Conservation (phyloP, 2,888 invertebrate species). For the Spisula solida region DNA sequence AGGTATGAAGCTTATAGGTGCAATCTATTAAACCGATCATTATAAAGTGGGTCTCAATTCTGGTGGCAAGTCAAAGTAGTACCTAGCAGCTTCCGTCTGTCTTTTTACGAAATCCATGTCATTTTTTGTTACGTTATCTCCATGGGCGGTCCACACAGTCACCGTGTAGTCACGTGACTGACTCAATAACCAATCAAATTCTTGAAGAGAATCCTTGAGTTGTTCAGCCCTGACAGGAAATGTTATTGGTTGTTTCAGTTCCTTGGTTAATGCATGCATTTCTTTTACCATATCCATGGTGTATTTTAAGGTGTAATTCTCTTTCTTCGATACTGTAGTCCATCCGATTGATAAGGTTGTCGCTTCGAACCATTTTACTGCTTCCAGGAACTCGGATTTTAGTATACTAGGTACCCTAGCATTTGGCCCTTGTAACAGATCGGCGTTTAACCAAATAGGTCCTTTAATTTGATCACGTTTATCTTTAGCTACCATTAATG, state of each 20-base stretch:
- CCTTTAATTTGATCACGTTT: constrained; percentile 63
- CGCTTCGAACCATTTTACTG: constrained; percentile 88
- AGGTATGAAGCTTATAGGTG: too few species aligned
- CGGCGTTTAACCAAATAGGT: constrained; percentile 96
- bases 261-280: constrained; percentile 82
- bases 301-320: constrained; percentile 85
- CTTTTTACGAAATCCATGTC: constrained; percentile 91
- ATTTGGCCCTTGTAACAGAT: constrained; percentile 93
- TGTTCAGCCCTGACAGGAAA: constrained; percentile 93
- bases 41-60: constrained; percentile 53
- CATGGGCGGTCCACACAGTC: constrained; percentile 81
- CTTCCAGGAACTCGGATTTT: constrained; percentile 90
- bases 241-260: constrained; percentile 91
- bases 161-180: constrained; percentile 90
- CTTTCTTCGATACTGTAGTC: constrained; percentile 92
- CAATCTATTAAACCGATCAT: too few species aligned
- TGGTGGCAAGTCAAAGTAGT: constrained; percentile 93
- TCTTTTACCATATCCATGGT: constrained; percentile 90
- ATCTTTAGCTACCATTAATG: constrained; percentile 79
- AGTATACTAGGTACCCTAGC: constrained; percentile 90
- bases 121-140: constrained; percentile 91
- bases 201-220: constrained; percentile 91
- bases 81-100: constrained; percentile 90
- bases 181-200: constrained; percentile 90
- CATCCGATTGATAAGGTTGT: constrained; percentile 94